These are phyloP conservation scores for Alentia gelatinosa DNA, from an alignment of 2,888 invertebrate genomes.

Conservation along the genomic window DNA sequence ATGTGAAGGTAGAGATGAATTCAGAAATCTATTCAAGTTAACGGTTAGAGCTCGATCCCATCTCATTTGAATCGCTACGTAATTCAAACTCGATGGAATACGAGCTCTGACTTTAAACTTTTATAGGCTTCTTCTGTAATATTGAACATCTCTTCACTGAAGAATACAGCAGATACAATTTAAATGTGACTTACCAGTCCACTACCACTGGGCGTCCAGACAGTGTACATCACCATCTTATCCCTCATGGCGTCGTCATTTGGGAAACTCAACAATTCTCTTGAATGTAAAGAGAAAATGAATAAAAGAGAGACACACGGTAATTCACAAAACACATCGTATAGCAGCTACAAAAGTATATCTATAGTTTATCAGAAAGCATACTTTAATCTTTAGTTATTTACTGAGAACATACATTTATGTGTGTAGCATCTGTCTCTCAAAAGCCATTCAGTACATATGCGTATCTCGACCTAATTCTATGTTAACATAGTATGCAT, in stretches of 20 bases:
- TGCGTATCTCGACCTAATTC: background rate
- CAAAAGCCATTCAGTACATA: too few species aligned
- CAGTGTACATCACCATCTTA: background rate
- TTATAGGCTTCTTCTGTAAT: too few species aligned
- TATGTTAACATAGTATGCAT: background rate
- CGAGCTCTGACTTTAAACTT: background rate
- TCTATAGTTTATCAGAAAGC: background rate
- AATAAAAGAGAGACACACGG: background rate
- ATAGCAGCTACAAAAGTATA: background rate
- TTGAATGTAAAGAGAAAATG: background rate
- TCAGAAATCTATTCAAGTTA: too few species aligned
- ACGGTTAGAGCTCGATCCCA: too few species aligned
- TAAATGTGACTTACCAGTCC: background rate
- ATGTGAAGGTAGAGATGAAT: too few species aligned
- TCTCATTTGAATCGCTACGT: too few species aligned
- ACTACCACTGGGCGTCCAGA: background rate
- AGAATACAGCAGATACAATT: background rate
- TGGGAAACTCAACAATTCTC: constrained; percentile 18
- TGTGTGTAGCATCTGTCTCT: too few species aligned
- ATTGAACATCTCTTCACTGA: background rate
- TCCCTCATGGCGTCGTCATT: background rate
- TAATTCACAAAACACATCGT: background rate
- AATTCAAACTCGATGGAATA: background rate
- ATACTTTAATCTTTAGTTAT: too few species aligned
- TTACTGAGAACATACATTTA: too few species aligned